Percentiles rank a stretch among this genome's conserved stretches.
Evolutionary conservation across 23 tunicate genomes (phyloP).

Genomic region (Ascidia mentula): DNA sequence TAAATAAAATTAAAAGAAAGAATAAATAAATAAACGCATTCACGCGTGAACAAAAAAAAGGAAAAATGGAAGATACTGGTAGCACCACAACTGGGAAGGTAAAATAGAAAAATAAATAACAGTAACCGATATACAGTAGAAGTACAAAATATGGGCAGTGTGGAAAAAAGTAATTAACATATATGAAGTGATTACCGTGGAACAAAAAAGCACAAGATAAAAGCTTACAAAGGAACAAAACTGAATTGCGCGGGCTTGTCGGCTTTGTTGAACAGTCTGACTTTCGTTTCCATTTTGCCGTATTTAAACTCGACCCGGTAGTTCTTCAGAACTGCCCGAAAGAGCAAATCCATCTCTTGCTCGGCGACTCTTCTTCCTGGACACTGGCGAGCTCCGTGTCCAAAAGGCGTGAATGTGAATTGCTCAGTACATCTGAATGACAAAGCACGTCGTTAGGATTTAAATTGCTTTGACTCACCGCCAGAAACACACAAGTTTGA

Average conservation of each 20-base stretch:
- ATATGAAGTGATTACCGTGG: neutral
- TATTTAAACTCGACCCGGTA: constrained; percentile 63
- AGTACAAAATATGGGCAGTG: neutral
- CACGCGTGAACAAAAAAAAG: neutral
- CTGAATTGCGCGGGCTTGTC: constrained; percentile 72
- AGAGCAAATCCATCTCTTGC: constrained; percentile 77
- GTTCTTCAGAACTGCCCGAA: constrained; percentile 59
- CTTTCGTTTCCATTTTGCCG: constrained; percentile 68
- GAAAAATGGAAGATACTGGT: neutral
- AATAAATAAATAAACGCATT: neutral
- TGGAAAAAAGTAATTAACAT: neutral
- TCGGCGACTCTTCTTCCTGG: constrained; percentile 86
- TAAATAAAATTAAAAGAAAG: neutral
- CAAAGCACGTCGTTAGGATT: no score
- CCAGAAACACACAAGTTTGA: no score
- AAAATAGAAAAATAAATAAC: neutral
- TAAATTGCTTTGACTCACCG: neutral
- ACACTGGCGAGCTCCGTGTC: constrained; percentile 93
- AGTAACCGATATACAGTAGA: neutral
- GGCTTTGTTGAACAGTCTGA: constrained; percentile 78
- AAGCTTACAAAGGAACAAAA: constrained; percentile 31
- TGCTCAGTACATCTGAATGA: constrained; percentile 69
- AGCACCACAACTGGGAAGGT: neutral
- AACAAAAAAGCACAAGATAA: neutral
- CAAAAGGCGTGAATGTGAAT: constrained; percentile 87